These are phyloP conservation scores for Hirtodrosophila confusa DNA, from an alignment of 2,888 invertebrate genomes.

Conservation along the genomic window DNA sequence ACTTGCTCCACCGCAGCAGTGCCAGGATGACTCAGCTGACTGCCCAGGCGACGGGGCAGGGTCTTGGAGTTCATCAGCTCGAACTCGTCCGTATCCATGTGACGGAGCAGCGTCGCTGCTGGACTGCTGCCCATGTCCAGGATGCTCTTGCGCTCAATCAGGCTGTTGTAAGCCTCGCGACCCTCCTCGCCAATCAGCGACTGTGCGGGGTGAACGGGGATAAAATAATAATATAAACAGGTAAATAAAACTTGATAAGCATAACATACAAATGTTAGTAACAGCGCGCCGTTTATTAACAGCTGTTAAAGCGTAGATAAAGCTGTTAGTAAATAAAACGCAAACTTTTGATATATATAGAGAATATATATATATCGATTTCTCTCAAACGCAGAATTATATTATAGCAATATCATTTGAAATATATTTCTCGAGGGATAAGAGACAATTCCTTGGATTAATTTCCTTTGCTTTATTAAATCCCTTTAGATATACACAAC, in stretches of 20 bases:
- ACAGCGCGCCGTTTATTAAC: slow-evolving; percentile 8
- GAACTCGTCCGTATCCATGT: slow-evolving; percentile 82
- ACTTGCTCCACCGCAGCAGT: slow-evolving; percentile 11
- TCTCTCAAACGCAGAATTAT: not conserved
- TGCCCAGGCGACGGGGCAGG: slow-evolving; percentile 77
- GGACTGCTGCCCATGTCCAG: slow-evolving; percentile 72
- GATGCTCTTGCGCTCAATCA: slow-evolving; percentile 90
- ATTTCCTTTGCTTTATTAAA: slow-evolving; percentile 68
- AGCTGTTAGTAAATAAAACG: too few species aligned
- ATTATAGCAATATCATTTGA: not conserved
- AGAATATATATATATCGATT: too few species aligned
- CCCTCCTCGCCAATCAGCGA: slow-evolving; percentile 94
- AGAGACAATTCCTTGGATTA: not conserved
- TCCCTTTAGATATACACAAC: slow-evolving; percentile 77
- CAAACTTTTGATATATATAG: too few species aligned
- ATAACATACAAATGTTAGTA: slow-evolving; percentile 4
- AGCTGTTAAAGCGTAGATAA: not conserved
- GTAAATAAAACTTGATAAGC: not conserved
- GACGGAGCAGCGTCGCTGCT: slow-evolving; percentile 75
- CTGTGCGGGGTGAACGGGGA: slow-evolving; percentile 85
- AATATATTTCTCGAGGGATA: not conserved
- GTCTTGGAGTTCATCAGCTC: slow-evolving; percentile 80
- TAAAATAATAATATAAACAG: slow-evolving; percentile 5
- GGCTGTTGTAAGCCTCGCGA: slow-evolving; percentile 95
- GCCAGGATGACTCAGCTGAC: slow-evolving; percentile 41